These are phyloP conservation scores for Grammomys surdaster DNA, from an alignment of 2,113 vertebrate species.

Conservation along the genomic window DNA sequence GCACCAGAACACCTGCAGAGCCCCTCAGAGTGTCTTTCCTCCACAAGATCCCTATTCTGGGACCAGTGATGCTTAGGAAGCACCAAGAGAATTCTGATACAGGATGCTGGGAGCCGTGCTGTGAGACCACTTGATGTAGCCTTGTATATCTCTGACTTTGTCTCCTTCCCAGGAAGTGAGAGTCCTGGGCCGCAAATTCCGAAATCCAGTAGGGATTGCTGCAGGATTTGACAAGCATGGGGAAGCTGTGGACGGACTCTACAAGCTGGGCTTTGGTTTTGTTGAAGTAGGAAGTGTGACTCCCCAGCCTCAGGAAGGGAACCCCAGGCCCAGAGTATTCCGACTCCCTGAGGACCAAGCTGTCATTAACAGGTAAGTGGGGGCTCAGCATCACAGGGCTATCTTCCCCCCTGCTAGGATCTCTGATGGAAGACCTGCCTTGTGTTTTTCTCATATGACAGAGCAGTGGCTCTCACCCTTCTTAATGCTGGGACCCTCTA, in stretches of 20 bases:
- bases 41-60: not conserved
- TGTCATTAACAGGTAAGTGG: slow-evolving; percentile 94
- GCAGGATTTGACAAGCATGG: slow-evolving; percentile 98
- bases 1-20: not conserved
- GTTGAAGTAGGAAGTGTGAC: slow-evolving; percentile 98
- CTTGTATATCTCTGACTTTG: not conserved
- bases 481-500: not conserved
- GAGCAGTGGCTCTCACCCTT: not conserved
- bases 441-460: not conserved
- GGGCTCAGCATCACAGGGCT: fast-evolving
- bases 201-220: slow-evolving; percentile 95
- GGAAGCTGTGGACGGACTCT: slow-evolving; percentile 95
- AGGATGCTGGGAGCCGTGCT: not conserved
- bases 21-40: not conserved
- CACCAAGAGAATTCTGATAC: not conserved
- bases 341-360: slow-evolving; percentile 92
- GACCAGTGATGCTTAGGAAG: not conserved
- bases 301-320: slow-evolving; percentile 95
- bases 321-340: slow-evolving; percentile 95
- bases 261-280: slow-evolving; percentile 95
- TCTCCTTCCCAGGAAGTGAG: slow-evolving; percentile 89
- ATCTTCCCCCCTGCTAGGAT: not conserved
- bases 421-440: not conserved
- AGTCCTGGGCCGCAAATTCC: slow-evolving; percentile 91
- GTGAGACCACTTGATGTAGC: not conserved